Percentiles rank a stretch among this genome's conserved stretches.
These are phyloP conservation scores for Polymixis lichenea DNA, from an alignment of 2,888 invertebrate species.

Conservation along the genomic window DNA sequence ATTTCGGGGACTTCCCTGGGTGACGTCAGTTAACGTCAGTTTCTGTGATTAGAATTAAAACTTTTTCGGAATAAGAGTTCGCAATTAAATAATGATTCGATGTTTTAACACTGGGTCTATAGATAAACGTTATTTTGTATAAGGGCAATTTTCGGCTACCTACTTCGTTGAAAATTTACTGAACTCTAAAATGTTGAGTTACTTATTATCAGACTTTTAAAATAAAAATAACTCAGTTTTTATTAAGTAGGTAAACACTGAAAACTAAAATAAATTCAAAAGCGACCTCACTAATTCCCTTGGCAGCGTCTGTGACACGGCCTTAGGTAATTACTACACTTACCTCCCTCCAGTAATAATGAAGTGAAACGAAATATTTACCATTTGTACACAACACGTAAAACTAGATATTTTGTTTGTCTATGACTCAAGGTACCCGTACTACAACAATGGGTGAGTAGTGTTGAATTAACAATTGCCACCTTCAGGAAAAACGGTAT, in stretches of 20 bases:
- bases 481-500: constrained; percentile 22
- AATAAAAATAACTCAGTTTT: background rate
- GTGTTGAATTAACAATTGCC: constrained; percentile 53
- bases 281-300: constrained; percentile 42
- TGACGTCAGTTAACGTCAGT: no score
- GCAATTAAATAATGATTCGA: no score
- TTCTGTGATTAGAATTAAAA: no score
- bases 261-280: constrained; percentile 17
- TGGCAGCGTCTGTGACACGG: constrained; percentile 16
- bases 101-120: no score
- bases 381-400: constrained; percentile 27
- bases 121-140: no score
- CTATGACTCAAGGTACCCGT: constrained; percentile 52
- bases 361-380: constrained; percentile 55
- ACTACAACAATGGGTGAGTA: constrained; percentile 30
- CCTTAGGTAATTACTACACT: constrained; percentile 35
- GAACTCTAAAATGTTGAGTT: background rate
- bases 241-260: constrained; percentile 8
- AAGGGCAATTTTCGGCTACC: background rate
- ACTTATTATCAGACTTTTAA: background rate
- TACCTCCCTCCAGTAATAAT: constrained; percentile 6
- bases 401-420: constrained; percentile 48
- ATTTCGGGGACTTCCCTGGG: background rate
- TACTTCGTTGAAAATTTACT: background rate
- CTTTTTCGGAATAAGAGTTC: no score